phyloP scores from a whole-genome alignment of 1,140 invertebrate species.

The Sarcophaga peregrina region DNA sequence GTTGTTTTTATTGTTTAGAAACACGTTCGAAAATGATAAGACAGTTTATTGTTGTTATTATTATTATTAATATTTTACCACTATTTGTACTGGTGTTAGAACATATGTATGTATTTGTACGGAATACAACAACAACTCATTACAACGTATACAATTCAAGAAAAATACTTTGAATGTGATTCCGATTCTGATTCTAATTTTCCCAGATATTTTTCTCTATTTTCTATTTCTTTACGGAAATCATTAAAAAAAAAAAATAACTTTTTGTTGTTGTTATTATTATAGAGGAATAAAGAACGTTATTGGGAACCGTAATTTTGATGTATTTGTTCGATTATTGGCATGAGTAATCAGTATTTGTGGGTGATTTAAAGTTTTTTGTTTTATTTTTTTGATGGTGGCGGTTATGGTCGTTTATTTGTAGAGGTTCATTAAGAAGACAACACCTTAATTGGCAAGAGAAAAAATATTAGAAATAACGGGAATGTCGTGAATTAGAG shows the following conservation, averaged over 20 bases:
- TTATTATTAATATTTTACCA: background rate
- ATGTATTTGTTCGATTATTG: slow-evolving; percentile 6
- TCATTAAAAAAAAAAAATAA: background rate
- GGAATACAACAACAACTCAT: background rate
- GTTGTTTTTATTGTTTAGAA: background rate
- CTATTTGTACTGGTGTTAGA: no score
- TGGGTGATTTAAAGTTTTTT: background rate
- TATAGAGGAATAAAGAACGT: background rate
- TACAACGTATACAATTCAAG: background rate
- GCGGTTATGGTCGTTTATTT: background rate
- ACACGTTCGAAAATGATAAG: slow-evolving; percentile 8
- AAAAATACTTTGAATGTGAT: no score
- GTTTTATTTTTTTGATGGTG: background rate
- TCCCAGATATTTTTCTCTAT: background rate
- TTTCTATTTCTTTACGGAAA: background rate
- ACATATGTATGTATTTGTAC: no score
- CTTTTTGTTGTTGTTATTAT: no score
- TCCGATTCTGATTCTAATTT: no score
- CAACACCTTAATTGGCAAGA: background rate
- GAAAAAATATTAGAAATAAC: no score
- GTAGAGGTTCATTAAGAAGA: slow-evolving; percentile 25
- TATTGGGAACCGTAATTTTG: background rate
- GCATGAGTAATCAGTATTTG: slow-evolving; percentile 36
- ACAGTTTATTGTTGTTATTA: background rate
- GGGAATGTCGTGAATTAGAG: no score